Percentiles rank a stretch among this genome's conserved stretches.
These are phyloP conservation scores for Caracal caracal DNA, from an alignment of 2,113 vertebrate genomes.

Conservation along the genomic window DNA sequence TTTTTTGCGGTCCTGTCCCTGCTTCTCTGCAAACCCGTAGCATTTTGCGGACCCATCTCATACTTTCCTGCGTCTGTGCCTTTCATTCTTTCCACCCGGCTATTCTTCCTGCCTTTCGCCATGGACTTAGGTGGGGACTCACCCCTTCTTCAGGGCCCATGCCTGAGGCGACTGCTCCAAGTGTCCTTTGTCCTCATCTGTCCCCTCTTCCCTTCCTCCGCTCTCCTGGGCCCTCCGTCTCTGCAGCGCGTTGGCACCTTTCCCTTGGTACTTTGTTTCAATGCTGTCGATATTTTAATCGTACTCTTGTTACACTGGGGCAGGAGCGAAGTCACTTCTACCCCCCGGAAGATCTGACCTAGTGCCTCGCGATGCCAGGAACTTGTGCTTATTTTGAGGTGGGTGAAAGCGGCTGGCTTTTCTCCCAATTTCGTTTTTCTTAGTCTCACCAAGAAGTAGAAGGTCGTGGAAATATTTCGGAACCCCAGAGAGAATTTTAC, in stretches of 20 bases:
- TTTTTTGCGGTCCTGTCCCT: neutral
- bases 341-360: neutral
- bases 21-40: neutral
- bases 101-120: neutral
- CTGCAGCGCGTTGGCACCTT: neutral
- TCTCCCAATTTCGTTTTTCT: neutral
- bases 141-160: neutral
- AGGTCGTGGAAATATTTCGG: neutral
- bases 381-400: neutral
- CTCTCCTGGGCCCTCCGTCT: neutral
- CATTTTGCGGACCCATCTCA: neutral
- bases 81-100: neutral
- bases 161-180: neutral
- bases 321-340: accelerated
- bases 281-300: neutral
- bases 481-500: neutral
- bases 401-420: neutral
- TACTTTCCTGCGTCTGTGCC: neutral
- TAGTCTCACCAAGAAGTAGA: neutral
- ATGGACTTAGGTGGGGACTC: accelerated
- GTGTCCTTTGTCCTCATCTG: accelerated
- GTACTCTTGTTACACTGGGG: neutral
- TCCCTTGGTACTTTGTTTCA: neutral
- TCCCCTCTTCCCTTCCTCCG: neutral
- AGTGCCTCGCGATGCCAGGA: neutral